These are phyloP conservation scores for Mesorhabditis belari DNA, from an alignment of 2,888 invertebrate genomes.

Conservation along the genomic window DNA sequence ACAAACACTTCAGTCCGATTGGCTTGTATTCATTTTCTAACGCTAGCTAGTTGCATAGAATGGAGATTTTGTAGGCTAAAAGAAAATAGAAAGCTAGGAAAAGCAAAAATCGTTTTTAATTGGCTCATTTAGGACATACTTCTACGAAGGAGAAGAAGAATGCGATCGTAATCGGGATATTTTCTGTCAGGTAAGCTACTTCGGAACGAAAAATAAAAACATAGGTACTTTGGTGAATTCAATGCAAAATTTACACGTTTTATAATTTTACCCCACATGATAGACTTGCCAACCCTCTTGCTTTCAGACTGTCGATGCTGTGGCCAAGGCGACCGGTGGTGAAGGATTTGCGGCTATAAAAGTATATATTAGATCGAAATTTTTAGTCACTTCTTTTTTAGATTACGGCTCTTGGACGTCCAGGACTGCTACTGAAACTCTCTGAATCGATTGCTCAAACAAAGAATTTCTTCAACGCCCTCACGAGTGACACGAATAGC, in stretches of 20 bases:
- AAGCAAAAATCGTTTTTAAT: neutral
- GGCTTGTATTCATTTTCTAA: too few relatives aligned
- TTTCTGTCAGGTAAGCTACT: slow-evolving; percentile 59
- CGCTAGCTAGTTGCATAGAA: too few relatives aligned
- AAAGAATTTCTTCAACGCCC: slow-evolving; percentile 76
- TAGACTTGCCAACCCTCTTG: too few relatives aligned
- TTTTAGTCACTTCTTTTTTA: neutral
- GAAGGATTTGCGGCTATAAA: slow-evolving; percentile 97
- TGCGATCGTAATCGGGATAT: slow-evolving; percentile 95
- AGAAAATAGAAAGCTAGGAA: too few relatives aligned
- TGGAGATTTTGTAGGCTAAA: too few relatives aligned
- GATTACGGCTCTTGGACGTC: slow-evolving; percentile 76
- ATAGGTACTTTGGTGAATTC: too few relatives aligned
- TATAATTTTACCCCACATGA: too few relatives aligned
- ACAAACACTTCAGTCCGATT: too few relatives aligned
- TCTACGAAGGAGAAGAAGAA: slow-evolving; percentile 92
- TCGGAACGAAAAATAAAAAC: too few relatives aligned
- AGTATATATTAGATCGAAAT: slow-evolving; percentile 56
- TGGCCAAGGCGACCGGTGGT: slow-evolving; percentile 64
- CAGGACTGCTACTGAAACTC: slow-evolving; percentile 70
- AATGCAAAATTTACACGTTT: too few relatives aligned
- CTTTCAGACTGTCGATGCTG: slow-evolving; percentile 81
- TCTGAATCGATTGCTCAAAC: slow-evolving; percentile 87
- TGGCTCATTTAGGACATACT: slow-evolving; percentile 70
- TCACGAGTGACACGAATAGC: slow-evolving; percentile 13